Base-by-base conservation (phyloP, 1,140 invertebrate genomes). In the Drosophila fuyamai region DNA sequence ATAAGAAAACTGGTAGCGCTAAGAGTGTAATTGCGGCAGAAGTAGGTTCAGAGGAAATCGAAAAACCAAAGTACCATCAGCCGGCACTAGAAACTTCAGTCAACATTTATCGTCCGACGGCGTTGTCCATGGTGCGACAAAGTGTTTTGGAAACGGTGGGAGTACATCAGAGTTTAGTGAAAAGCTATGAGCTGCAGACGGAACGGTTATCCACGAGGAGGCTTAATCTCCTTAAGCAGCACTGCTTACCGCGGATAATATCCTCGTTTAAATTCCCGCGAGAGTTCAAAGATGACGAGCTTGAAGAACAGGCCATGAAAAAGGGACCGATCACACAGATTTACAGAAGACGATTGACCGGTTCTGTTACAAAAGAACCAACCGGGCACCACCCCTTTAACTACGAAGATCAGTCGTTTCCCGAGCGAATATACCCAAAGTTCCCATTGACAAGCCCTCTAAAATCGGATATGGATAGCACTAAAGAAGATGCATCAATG, bases 231-330 rank as follows among this genome's bases (percentile, higher is more conserved):
- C 12, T 92, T 10, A 41, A 62, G 2, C 36, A 57, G 1, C 46
- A 82, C 44, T 80, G 66, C n/a, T 0, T 92, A 6, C 83, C 90
- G 0, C 70, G 76, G 0, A 62, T 92, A 0, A 38, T 92, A 14
- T 89, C 90, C 9, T 91, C 90, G 6, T 85, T 85, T 5, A 91
- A 85, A 56, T 89, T 92, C 16, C 90, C 90, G 2, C 12, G 38
- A 4, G 90, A 92, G 43, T 78, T 90, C 5, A 50, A 23, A 1
- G 16, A 46, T 8, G 82, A 84, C 1, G 56, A 59, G 13, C 5
- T 16, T 0, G 62, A 67, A 0, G 70, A 66, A 7, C n/a, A 44
- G 29, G 12, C 41, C 5, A 16, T 14, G 7, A 59, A 40, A 7
- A 63, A 51, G 36, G 0, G 9, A 9, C 35, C 46, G 5, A 27